Evolutionary conservation across 2,888 invertebrate species (phyloP), one percentile per base, ranked within the genome.

Genomic region (Chrysolina haemoptera): DNA sequence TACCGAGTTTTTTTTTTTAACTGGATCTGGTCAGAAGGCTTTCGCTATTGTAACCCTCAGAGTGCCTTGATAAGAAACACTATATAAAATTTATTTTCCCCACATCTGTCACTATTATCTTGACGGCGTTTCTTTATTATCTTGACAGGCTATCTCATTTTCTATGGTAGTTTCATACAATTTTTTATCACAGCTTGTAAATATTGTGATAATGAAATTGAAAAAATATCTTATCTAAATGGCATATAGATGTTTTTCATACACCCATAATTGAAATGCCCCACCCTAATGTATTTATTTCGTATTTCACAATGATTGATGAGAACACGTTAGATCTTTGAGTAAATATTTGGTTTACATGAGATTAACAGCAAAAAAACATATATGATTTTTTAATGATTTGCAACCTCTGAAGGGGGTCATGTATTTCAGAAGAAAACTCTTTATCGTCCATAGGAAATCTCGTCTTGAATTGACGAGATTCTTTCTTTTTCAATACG

Each of bases 241-340:
- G 59, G 59, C 59, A n/a, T 59, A 59, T 59, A 22, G 59, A 11
- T 59, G 59, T 59, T 59, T 59, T 59, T 35, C 18, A 59, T 59
- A n/a, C 12, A 20, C 11, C 20, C 20, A 27, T 59, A 35, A 59
- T 59, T n/a, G 35, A 59, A 35, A 35, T 59, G 22, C 59, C 35
- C 10, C 59, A 27, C 35, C 22, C 27, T 27, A 59, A 27, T 59
- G 9, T 59, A 14, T 59, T 59, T 14, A 27, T 59, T 59, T n/a
- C 59, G 9, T 16, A 27, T 59, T 14, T 16, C 50, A 50, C 50
- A 50, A 50, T 50, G 18, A 18, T 8, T 18, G 50, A 50, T 18
- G 18, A 50, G 43, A 43, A 43, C 6, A 3, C 43, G 18, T 20
- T 35, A 5, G 53, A 53, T 53, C 18, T 6, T 18, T 3, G 53